phyloP scores from a whole-genome alignment of 2,888 invertebrate genomes.

The Caenorhabditis sinica region DNA sequence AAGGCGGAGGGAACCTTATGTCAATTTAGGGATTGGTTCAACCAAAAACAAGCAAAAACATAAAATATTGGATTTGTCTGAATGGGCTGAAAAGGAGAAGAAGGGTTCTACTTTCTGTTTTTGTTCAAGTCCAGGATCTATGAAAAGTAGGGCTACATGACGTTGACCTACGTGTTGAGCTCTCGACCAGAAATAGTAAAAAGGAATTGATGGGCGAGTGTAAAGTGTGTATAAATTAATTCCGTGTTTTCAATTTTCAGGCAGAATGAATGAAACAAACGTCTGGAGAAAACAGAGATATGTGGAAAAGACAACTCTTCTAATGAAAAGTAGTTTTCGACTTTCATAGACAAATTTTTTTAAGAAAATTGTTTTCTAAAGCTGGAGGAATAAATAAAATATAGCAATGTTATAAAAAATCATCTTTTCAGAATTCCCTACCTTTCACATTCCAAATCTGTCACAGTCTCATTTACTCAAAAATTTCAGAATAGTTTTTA shows the following conservation, averaged over 20 bases:
- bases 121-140: conserved; percentile 16
- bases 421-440: too few species aligned
- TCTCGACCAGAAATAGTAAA: background rate
- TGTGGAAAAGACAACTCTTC: too few species aligned
- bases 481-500: too few species aligned
- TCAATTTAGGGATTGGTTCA: conserved; percentile 56
- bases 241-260: background rate
- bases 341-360: too few species aligned
- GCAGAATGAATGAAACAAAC: background rate
- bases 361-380: too few species aligned
- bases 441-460: too few species aligned
- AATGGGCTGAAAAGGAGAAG: background rate
- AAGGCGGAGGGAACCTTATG: conserved; percentile 50
- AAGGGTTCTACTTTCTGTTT: conserved; percentile 19
- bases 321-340: too few species aligned
- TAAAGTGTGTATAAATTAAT: conserved; percentile 35
- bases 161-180: conserved; percentile 25
- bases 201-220: conserved; percentile 17
- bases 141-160: background rate
- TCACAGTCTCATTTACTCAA: too few species aligned
- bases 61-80: conserved; percentile 59
- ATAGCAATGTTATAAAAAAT: too few species aligned
- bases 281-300: background rate
- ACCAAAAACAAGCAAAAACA: conserved; percentile 50
- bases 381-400: too few species aligned